Evolutionary conservation across 2,888 invertebrate species (phyloP).

Genomic region (Leucozona laternaria): DNA sequence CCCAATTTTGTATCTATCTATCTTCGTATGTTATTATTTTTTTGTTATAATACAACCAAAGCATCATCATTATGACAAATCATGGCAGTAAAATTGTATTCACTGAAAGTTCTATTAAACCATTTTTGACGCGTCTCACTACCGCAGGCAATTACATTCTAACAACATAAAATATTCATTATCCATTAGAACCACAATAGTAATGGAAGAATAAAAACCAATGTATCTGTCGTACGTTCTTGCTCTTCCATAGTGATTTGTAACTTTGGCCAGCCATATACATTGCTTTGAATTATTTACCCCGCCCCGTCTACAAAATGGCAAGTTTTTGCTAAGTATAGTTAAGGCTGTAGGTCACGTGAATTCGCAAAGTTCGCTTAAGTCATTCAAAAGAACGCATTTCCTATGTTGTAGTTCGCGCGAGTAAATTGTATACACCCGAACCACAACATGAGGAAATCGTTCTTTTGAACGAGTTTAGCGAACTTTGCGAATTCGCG

Average conservation of each 20-base stretch:
- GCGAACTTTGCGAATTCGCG: too few species aligned
- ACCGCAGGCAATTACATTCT: conserved; percentile 39
- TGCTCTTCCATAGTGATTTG: neutral
- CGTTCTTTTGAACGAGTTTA: too few species aligned
- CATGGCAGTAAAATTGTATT: conserved; percentile 54
- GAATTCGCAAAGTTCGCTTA: too few species aligned
- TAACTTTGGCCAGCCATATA: too few species aligned
- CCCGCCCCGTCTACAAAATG: too few species aligned
- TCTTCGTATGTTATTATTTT: conserved; percentile 4
- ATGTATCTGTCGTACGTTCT: neutral
- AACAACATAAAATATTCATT: conserved; percentile 18
- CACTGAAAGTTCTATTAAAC: conserved; percentile 24
- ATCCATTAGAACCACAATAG: conserved; percentile 20
- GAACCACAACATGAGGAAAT: too few species aligned
- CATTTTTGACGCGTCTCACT: conserved; percentile 44
- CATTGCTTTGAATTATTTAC: too few species aligned
- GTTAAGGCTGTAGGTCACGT: too few species aligned
- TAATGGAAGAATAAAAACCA: neutral
- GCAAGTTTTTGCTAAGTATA: too few species aligned
- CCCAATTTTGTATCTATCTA: conserved; percentile 5
- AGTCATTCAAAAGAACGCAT: too few species aligned
- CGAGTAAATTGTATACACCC: too few species aligned
- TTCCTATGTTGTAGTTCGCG: too few species aligned
- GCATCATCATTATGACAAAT: conserved; percentile 56
- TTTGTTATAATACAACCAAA: neutral